These are phyloP conservation scores for Cryptoprocta ferox DNA, from an alignment of 2,797 vertebrate genomes.

Conservation along the genomic window DNA sequence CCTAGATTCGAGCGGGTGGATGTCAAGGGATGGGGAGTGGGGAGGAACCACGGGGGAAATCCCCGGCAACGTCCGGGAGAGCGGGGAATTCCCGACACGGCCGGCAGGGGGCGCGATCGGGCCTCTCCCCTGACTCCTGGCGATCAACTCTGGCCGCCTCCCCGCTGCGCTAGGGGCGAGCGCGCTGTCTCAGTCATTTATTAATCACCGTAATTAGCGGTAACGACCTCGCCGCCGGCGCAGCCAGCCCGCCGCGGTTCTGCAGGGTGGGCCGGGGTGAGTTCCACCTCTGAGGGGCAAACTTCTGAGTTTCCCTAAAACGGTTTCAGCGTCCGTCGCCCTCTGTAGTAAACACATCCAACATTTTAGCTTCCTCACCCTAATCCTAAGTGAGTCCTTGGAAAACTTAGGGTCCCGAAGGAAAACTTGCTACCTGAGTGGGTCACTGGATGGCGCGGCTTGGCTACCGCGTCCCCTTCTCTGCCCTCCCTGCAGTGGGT, in stretches of 20 bases:
- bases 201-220: slow-evolving; percentile 74
- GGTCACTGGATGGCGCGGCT: neutral
- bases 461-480: too few relatives aligned
- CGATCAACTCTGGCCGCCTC: neutral
- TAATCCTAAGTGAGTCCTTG: neutral
- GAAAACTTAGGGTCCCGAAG: neutral
- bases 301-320: slow-evolving; percentile 43
- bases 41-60: neutral
- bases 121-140: neutral
- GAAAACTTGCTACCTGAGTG: neutral
- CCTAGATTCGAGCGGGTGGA: neutral
- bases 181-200: slow-evolving; percentile 58
- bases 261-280: neutral
- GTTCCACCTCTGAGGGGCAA: neutral
- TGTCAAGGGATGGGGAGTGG: too few relatives aligned
- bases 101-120: slow-evolving; percentile 28
- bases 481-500: neutral
- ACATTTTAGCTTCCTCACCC: neutral
- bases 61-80: rapidly evolving
- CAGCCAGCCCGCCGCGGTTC: neutral
- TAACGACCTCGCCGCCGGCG: slow-evolving; percentile 47
- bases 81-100: neutral
- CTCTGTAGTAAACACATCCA: neutral
- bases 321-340: neutral
- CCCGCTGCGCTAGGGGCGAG: neutral